phyloP scores from a whole-genome alignment of 2,888 invertebrate genomes.

The Cephus runcator region DNA sequence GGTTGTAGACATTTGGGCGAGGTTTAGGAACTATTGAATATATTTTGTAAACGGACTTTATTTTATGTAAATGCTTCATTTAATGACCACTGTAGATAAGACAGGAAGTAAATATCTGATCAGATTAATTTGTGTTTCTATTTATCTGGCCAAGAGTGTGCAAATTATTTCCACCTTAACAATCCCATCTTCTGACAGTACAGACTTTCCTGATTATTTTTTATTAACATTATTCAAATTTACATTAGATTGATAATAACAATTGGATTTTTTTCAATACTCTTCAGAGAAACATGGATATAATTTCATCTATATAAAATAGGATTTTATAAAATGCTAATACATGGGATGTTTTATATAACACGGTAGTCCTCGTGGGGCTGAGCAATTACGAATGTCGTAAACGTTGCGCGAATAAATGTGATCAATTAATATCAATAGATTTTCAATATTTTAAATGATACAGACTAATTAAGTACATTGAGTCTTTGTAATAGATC shows the following conservation, averaged over 20 bases:
- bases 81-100: conserved; percentile 24
- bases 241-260: not conserved
- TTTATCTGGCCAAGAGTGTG: not conserved
- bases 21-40: conserved; percentile 19
- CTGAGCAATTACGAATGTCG: not conserved
- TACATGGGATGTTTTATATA: not conserved
- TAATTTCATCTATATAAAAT: not conserved
- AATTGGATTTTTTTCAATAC: not conserved
- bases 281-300: not conserved
- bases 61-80: conserved; percentile 31
- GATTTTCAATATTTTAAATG: conserved; percentile 23
- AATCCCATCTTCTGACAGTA: not conserved
- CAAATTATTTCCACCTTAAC: not conserved
- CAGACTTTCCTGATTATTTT: not conserved
- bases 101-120: conserved; percentile 23
- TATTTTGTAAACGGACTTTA: conserved; percentile 26
- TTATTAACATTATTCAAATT: not conserved
- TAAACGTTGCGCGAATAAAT: not conserved
- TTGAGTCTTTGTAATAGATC: conserved; percentile 10
- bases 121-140: conserved; percentile 9
- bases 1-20: conserved; percentile 10
- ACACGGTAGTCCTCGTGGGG: not conserved
- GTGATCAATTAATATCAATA: conserved; percentile 22
- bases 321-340: not conserved
- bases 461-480: conserved; percentile 28